Percentiles rank a stretch among this genome's conserved stretches.
phyloP scores from a whole-genome alignment of 2,888 invertebrate species.

The Synergus gifuensis region DNA sequence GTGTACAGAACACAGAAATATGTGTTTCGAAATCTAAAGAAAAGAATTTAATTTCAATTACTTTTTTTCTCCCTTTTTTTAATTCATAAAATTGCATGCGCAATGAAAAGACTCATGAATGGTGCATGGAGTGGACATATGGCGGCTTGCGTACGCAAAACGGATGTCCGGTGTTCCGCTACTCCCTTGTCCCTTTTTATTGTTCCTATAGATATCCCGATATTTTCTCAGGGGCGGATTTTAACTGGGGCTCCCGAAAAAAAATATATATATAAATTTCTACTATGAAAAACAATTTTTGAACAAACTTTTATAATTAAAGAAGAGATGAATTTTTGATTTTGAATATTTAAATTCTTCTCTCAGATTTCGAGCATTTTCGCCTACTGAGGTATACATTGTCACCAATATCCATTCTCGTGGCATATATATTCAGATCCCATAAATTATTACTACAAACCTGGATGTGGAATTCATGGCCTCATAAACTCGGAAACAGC shows the following conservation, averaged over 20 bases:
- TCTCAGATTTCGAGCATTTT: too few relatives aligned
- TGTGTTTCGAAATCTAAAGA: neutral
- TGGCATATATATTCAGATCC: too few relatives aligned
- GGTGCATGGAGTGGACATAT: neutral
- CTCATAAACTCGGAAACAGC: neutral
- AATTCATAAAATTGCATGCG: conserved; percentile 1
- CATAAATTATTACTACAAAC: neutral
- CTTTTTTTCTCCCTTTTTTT: neutral
- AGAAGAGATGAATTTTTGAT: too few relatives aligned
- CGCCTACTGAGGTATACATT: too few relatives aligned
- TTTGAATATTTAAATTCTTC: too few relatives aligned
- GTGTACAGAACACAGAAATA: too few relatives aligned
- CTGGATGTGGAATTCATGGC: neutral
- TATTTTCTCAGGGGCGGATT: neutral
- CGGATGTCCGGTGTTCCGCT: conserved; percentile 76
- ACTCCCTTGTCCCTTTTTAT: conserved; percentile 52
- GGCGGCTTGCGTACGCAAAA: conserved; percentile 59
- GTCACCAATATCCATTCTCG: too few relatives aligned
- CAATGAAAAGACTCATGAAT: neutral
- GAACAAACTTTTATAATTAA: too few relatives aligned
- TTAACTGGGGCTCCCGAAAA: neutral
- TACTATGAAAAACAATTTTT: neutral
- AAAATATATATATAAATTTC: too few relatives aligned
- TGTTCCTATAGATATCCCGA: conserved; percentile 9
- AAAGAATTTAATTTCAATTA: neutral